Conservation (phyloP, 2,113 vertebrate genomes). For the Pollimyrus isidori region DNA sequence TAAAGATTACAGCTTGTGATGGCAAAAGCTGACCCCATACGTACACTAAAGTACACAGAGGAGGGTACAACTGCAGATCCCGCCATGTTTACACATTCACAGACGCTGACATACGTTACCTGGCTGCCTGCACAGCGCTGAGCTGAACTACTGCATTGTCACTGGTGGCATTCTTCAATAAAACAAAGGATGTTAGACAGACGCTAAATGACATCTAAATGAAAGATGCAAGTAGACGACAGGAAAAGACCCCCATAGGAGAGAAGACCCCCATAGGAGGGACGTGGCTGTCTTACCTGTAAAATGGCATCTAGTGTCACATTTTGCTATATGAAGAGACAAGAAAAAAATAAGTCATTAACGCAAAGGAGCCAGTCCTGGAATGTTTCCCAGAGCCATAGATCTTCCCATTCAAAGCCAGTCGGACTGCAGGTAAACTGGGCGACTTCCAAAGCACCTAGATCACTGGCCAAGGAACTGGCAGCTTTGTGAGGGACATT, state of each 20-base stretch:
- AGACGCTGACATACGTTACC: slow-evolving; percentile 53
- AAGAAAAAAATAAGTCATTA: slow-evolving; percentile 2
- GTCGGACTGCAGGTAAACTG: not conserved
- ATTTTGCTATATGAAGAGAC: slow-evolving; percentile 79
- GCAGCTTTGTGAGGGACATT: not conserved
- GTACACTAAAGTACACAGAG: not conserved
- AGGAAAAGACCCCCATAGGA: not conserved
- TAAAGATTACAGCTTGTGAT: not conserved
- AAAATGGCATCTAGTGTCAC: slow-evolving; percentile 95
- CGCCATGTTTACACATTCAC: not conserved
- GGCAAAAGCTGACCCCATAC: not conserved
- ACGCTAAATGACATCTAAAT: not conserved
- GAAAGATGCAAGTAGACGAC: not conserved
- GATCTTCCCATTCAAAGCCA: not conserved
- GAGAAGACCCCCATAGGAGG: not conserved
- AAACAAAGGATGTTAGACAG: not conserved
- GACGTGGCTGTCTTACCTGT: slow-evolving; percentile 66
- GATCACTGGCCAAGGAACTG: not conserved
- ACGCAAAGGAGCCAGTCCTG: not conserved
- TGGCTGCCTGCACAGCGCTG: slow-evolving; percentile 95
- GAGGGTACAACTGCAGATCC: not conserved
- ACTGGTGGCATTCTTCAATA: slow-evolving; percentile 85
- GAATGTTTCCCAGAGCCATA: not conserved
- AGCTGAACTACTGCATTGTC: slow-evolving; percentile 90
- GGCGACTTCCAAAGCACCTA: not conserved